phyloP scores from a whole-genome alignment of 1,140 invertebrate species.

The Dryas iulia region DNA sequence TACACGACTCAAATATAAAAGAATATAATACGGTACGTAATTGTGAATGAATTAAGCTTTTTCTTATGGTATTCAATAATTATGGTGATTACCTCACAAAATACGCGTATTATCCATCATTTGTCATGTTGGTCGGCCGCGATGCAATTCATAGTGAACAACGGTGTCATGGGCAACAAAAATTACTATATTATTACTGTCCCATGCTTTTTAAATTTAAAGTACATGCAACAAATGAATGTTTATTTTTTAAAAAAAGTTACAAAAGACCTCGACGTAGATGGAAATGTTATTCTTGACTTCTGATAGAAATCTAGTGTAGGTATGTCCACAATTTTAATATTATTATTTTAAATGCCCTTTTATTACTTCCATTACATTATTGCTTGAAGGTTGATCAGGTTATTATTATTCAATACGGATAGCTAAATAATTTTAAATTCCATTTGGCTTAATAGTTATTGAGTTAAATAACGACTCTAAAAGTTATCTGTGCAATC shows the following conservation, averaged over 20 bases:
- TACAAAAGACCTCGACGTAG: neutral
- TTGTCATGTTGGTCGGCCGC: neutral
- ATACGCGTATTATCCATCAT: neutral
- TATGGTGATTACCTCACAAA: neutral
- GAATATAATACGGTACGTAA: neutral
- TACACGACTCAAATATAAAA: neutral
- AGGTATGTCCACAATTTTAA: no score
- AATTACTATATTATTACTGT: slow-evolving; percentile 17
- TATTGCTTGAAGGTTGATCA: neutral
- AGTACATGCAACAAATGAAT: neutral
- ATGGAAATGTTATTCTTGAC: neutral
- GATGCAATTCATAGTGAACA: slow-evolving; percentile 35
- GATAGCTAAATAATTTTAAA: neutral
- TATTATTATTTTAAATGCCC: no score
- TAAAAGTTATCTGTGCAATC: no score
- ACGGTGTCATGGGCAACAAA: slow-evolving; percentile 49
- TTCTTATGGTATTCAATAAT: neutral
- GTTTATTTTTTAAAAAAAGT: neutral
- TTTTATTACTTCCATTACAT: neutral
- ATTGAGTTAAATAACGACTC: neutral
- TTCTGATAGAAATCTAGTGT: no score
- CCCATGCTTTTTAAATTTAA: neutral
- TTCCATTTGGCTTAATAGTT: neutral
- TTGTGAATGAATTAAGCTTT: neutral
- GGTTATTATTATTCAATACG: neutral